phyloP scores from a whole-genome alignment of 2,888 invertebrate genomes.

The Rhopalosiphum nymphaeae region DNA sequence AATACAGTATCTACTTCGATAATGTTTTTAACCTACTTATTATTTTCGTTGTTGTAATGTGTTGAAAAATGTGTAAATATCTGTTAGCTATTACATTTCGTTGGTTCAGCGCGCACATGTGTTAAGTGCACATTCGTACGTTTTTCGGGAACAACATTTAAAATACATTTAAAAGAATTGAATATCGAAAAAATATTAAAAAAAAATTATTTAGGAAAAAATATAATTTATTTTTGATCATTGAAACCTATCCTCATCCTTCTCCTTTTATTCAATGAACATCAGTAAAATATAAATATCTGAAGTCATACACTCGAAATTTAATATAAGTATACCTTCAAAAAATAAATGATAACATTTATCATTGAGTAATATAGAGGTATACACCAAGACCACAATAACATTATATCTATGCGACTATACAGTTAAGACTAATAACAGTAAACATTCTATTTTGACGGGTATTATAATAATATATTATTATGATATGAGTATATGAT shows the following conservation, averaged over 20 bases:
- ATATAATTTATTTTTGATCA: background rate
- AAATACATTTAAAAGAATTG: background rate
- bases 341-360: background rate
- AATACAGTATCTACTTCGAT: background rate
- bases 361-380: background rate
- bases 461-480: background rate
- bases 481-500: background rate
- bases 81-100: too few relatives aligned
- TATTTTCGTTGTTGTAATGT: background rate
- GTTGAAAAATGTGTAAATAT: background rate
- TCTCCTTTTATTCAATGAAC: background rate
- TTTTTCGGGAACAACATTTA: background rate
- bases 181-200: too few relatives aligned
- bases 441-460: background rate
- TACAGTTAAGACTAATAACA: background rate
- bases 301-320: background rate
- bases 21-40: too few relatives aligned
- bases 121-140: background rate
- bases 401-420: background rate
- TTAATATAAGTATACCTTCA: background rate
- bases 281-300: background rate
- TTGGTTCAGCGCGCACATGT: background rate
- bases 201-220: background rate
- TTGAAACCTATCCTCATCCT: background rate
- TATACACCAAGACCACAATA: background rate